Evolutionary conservation across 2,797 vertebrate species (phyloP), one percentile per base, ranked within the genome.

Genomic region (Danio jaintianensis): DNA sequence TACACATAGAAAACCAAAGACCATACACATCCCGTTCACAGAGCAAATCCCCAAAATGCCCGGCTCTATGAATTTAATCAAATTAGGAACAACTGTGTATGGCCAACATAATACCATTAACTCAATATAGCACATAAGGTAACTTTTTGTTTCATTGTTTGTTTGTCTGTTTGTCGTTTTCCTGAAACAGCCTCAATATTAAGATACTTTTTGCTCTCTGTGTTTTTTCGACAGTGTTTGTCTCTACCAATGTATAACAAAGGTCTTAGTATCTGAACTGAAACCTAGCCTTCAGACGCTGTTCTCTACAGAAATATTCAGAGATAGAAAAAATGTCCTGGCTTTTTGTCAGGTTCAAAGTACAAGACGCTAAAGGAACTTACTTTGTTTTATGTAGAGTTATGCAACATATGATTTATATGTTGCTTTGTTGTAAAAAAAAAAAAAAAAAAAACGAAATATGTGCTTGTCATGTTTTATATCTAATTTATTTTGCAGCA

Each of bases 401-500:
- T 86, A 78, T 59, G 71, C 82, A 87, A 89, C 22, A 83, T 77
- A 75, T 76, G 81, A 83, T 87, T 29, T 83, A 83, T 83, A 78
- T 84, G 85, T 90, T 92, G 87, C 80, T 87, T 87, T 82, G 86
- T 92, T 92, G 90, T 93, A 89, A 90, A 93, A 29, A n/a, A n/a
- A n/a, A n/a, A n/a, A n/a, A n/a, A n/a, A n/a, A n/a, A n/a, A 29
- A 29, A 92, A 84, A 93, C 92, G 89, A 87, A 91, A 92, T 67
- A 91, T 87, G 86, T 92, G 91, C 90, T 88, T 94, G 91, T 91
- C 92, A 92, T 89, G 88, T 93, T 93, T 92, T 93, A 89, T 93
- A 92, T 93, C 89, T 94, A 95, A 94, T 94, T 95, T 95, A 95
- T 95, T 95, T 92, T 90, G 91, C 90, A 92, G 86, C 92, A 91